phyloP scores from a whole-genome alignment of 2,113 vertebrate species.

The Bagarius yarrelli region DNA sequence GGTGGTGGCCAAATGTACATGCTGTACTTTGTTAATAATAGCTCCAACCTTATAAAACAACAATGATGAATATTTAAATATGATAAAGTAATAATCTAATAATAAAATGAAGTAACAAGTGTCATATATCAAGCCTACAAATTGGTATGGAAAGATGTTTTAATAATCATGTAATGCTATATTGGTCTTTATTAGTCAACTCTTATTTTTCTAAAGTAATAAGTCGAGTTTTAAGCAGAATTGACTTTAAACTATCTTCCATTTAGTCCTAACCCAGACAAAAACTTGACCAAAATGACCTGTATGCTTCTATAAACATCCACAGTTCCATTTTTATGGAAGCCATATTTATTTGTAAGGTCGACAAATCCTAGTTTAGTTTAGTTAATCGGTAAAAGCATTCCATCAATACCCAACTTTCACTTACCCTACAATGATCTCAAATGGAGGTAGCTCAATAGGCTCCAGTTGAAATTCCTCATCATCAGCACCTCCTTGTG shows the following conservation, averaged over 20 bases:
- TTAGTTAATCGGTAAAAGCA: not conserved
- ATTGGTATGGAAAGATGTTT: not conserved
- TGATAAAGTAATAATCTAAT: not conserved
- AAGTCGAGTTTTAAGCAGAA: not conserved
- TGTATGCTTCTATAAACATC: not conserved
- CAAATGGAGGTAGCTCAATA: constrained; percentile 87
- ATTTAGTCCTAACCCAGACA: not conserved
- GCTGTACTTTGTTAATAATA: not conserved
- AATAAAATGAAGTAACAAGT: not conserved
- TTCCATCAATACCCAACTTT: not conserved
- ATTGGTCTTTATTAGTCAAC: not conserved
- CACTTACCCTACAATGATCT: constrained; percentile 88
- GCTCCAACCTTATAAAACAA: not conserved
- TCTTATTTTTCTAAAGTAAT: not conserved
- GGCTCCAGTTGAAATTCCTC: constrained; percentile 67
- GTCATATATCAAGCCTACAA: not conserved
- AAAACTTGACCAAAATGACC: not conserved
- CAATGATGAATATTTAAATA: not conserved
- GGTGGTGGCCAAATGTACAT: not conserved
- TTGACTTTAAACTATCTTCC: not conserved
- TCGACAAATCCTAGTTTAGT: not conserved
- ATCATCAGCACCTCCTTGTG: constrained; percentile 54
- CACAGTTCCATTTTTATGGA: not conserved
- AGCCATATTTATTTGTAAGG: too few species aligned
- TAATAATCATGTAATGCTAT: not conserved